Evolutionary conservation across 2,888 invertebrate species (phyloP).

Genomic region (Pocota personata): DNA sequence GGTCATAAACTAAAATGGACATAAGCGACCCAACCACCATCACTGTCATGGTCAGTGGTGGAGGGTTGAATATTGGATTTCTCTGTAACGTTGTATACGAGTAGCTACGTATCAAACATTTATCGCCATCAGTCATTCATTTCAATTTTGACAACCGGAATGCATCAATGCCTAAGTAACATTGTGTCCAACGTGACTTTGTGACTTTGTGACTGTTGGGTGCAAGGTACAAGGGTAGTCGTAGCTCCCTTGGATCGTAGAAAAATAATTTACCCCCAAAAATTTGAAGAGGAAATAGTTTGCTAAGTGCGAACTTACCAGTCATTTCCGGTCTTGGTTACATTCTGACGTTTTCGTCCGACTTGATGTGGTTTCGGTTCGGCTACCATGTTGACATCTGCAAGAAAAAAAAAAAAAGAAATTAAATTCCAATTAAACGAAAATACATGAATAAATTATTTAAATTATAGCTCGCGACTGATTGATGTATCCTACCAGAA

Average conservation of each 20-base stretch:
- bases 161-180: conserved; percentile 3
- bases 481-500: not conserved
- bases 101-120: conserved; percentile 5
- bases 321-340: conserved; percentile 86
- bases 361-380: conserved; percentile 88
- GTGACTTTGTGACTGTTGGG: not conserved
- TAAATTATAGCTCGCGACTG: not conserved
- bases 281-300: not conserved
- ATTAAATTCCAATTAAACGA: not conserved
- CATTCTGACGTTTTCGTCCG: conserved; percentile 85
- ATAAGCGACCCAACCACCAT: not conserved
- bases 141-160: conserved; percentile 5
- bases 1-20: conserved; percentile 6
- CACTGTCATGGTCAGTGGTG: not conserved
- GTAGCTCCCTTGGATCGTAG: not conserved
- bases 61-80: not conserved
- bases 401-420: conserved; percentile 77
- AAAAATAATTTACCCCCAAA: not conserved
- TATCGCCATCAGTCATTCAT: conserved; percentile 57
- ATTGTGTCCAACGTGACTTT: not conserved
- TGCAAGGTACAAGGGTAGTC: not conserved
- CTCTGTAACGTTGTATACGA: no score
- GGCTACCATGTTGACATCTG: conserved; percentile 88
- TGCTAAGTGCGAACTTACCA: conserved; percentile 83
- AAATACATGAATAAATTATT: not conserved